phyloP scores from a whole-genome alignment of 2,888 invertebrate species.

The Esperia sulphurella region DNA sequence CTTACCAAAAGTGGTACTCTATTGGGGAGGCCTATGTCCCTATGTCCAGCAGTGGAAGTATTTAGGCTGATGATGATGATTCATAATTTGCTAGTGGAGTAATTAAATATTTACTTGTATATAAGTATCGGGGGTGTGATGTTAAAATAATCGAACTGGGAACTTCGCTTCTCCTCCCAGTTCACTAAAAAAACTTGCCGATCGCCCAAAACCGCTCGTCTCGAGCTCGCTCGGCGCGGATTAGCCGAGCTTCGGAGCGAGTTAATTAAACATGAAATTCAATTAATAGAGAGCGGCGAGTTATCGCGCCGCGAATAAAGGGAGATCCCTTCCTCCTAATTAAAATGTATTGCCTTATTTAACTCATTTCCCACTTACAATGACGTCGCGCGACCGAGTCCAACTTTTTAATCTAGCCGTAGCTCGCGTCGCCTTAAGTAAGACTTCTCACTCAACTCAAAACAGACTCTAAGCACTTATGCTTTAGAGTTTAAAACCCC shows the following conservation, averaged over 20 bases:
- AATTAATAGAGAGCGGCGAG: conserved; percentile 74
- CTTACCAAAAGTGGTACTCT: too few relatives aligned
- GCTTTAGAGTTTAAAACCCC: conserved; percentile 22
- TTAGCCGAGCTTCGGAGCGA: conserved; percentile 62
- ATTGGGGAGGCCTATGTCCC: too few relatives aligned
- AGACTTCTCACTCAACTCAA: not conserved
- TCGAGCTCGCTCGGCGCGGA: conserved; percentile 28
- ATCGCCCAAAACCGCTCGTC: too few relatives aligned
- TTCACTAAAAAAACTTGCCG: too few relatives aligned
- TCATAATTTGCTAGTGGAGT: too few relatives aligned
- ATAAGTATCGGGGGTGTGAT: too few relatives aligned
- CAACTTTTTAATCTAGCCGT: conserved; percentile 76
- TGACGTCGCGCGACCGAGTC: conserved; percentile 74
- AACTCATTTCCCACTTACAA: conserved; percentile 79
- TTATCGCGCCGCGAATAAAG: conserved; percentile 76
- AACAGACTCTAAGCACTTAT: conserved; percentile 10
- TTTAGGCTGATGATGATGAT: too few relatives aligned
- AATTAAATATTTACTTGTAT: too few relatives aligned
- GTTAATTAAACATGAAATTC: conserved; percentile 79
- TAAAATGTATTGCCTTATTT: conserved; percentile 80
- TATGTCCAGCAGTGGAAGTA: too few relatives aligned
- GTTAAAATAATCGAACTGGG: too few relatives aligned
- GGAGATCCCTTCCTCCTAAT: conserved; percentile 74
- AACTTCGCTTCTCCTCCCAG: too few relatives aligned
- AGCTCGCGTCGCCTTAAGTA: conserved; percentile 58